phyloP scores from a whole-genome alignment of 1,140 invertebrate species.

The Agrypnia vestita region DNA sequence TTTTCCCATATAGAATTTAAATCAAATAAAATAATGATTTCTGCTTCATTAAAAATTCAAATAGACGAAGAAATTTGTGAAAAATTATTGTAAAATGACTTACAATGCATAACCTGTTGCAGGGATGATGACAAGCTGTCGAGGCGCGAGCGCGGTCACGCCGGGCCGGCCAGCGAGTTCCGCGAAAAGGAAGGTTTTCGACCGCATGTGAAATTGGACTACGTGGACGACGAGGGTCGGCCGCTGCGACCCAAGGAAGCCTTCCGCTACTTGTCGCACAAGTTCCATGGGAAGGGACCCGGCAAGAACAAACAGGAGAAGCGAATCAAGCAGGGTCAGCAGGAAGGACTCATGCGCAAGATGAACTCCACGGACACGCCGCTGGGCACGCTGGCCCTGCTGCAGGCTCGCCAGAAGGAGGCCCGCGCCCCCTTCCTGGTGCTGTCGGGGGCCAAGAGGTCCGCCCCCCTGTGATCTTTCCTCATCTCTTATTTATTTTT shows the following conservation, averaged over 20 bases:
- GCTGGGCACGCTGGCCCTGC: slow-evolving; percentile 92
- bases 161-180: slow-evolving; percentile 92
- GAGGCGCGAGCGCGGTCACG: slow-evolving; percentile 82
- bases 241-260: slow-evolving; percentile 96
- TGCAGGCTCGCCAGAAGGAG: slow-evolving; percentile 97
- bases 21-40: too few relatives aligned
- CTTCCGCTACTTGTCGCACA: slow-evolving; percentile 95
- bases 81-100: too few relatives aligned
- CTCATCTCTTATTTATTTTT: neutral
- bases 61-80: too few relatives aligned
- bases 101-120: slow-evolving; percentile 54
- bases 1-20: too few relatives aligned
- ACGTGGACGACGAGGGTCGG: slow-evolving; percentile 95
- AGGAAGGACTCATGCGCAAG: slow-evolving; percentile 96
- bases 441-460: slow-evolving; percentile 88
- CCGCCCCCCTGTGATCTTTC: slow-evolving; percentile 2
- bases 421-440: slow-evolving; percentile 96
- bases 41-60: too few relatives aligned
- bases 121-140: slow-evolving; percentile 90
- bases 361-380: slow-evolving; percentile 99
- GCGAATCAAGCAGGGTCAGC: slow-evolving; percentile 94
- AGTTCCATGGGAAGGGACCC: slow-evolving; percentile 99
- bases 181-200: slow-evolving; percentile 95
- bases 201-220: slow-evolving; percentile 97
- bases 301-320: slow-evolving; percentile 99